These are phyloP conservation scores for Rhingia rostrata DNA, from an alignment of 2,888 invertebrate genomes.

Conservation along the genomic window DNA sequence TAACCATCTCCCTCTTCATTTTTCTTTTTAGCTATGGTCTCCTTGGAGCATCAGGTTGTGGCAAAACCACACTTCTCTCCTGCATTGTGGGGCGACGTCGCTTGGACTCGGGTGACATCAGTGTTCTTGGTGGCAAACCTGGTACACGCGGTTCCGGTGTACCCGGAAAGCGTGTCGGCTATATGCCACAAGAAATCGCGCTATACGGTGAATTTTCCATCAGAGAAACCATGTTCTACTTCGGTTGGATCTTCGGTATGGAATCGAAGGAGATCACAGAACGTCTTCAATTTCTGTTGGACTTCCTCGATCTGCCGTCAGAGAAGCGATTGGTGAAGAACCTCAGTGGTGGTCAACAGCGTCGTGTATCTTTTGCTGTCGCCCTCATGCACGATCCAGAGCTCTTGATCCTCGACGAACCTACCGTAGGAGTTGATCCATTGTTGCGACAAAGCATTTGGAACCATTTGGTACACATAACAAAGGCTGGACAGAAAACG, in stretches of 20 bases:
- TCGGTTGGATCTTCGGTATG: conserved; percentile 98
- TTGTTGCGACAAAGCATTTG: conserved; percentile 95
- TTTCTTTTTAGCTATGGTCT: conserved; percentile 91
- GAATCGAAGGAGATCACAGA: conserved; percentile 90
- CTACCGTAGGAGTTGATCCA: conserved; percentile 96
- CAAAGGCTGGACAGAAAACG: conserved; percentile 94
- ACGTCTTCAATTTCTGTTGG: conserved; percentile 92
- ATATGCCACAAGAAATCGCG: conserved; percentile 97
- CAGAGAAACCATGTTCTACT: conserved; percentile 97
- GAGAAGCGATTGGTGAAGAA: conserved; percentile 91
- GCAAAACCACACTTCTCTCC: conserved; percentile 96
- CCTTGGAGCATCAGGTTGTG: conserved; percentile 97
- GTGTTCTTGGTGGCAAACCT: conserved; percentile 94
- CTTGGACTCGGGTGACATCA: conserved; percentile 93
- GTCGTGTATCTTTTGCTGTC: conserved; percentile 95
- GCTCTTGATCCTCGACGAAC: conserved; percentile 94
- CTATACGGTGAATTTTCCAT: conserved; percentile 96
- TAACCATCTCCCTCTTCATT: not conserved
- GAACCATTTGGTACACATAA: conserved; percentile 95
- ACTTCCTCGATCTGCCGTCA: conserved; percentile 95
- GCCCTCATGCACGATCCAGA: conserved; percentile 97
- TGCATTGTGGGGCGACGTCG: conserved; percentile 95
- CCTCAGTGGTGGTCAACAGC: conserved; percentile 94
- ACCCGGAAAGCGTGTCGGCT: conserved; percentile 97
- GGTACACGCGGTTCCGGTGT: conserved; percentile 95